Base-by-base conservation (phyloP, 2,113 vertebrate genomes). In the Notiomystis cincta region DNA sequence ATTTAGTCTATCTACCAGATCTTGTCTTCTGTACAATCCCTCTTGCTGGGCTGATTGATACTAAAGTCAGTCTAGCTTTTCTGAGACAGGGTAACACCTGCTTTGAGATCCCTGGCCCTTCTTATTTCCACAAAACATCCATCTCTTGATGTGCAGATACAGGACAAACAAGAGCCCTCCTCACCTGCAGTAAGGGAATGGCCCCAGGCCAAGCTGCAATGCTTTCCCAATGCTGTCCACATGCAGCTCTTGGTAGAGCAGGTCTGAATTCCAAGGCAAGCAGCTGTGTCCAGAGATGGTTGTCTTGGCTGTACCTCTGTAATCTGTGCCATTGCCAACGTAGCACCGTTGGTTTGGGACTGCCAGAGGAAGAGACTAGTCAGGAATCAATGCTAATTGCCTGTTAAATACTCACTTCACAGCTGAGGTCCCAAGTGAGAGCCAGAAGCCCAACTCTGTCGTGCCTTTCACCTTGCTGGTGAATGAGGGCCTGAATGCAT, bases 121-220 rank as follows among this genome's bases (percentile, higher is more conserved):
- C 67, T 51, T 12, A 13, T 48, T 89, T 73, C 44, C 54, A 31
- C 19, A 60, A 16, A 8, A 9, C 51, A 16, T 30, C 28, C 25
- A 13, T 13, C 38, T 31, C 50, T 47, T n/a, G 9, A 33, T 54
- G 54, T 50, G 48, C 37, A 78, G 33, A 25, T 6, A 35, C 19
- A 35, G 48, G 12, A 18, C 6, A 89, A 79, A 72, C 0, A 1
- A 42, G 47, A 79, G 38, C 56, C 86, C 85, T 92, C 82, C 98
- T 97, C 87, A 99, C 99, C 99, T 99, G 98, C 99, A 99, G 97
- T 97, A 99, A 50, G 99, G 82, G 16, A 99, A 99, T 0, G 98
- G 98, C 31, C 99, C 99, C 33, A 99, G 93, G 62, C 99, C 99
- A 15, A 97, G 98, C 61, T 96, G 94, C 23, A 97, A 17, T 3